Conservation (phyloP, 1,140 invertebrate species). For the Rhopalosiphum maidis region DNA sequence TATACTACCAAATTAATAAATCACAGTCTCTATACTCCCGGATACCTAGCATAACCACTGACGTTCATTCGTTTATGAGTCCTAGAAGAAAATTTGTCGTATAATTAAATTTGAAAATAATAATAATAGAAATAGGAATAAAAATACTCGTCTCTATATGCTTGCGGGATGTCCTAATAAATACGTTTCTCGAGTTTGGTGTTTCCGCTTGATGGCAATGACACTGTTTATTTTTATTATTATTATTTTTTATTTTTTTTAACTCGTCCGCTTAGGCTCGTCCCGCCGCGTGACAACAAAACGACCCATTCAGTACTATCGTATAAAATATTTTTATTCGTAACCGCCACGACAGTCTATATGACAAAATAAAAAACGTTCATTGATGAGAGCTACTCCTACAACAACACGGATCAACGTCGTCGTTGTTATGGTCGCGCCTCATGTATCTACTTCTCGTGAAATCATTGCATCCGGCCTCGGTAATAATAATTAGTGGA, state of each 20-base stretch:
- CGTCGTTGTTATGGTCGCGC: background rate
- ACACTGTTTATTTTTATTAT: slow-evolving; percentile 8
- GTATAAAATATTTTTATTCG: background rate
- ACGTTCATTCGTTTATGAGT: background rate
- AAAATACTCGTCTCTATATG: background rate
- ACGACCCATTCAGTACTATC: background rate
- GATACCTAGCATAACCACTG: background rate
- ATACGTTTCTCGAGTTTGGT: slow-evolving; percentile 2
- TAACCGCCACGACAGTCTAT: background rate
- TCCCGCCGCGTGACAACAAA: background rate
- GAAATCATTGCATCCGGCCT: background rate
- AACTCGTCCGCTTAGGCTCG: background rate
- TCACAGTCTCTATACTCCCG: background rate
- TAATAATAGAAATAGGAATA: background rate
- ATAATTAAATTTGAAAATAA: slow-evolving; percentile 6
- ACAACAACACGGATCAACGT: background rate
- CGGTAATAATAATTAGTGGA: background rate
- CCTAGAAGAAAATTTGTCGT: background rate
- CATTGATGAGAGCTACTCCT: background rate
- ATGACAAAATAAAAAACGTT: background rate
- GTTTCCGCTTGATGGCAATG: background rate
- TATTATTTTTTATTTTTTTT: background rate
- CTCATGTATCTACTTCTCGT: background rate
- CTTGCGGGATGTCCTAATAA: background rate
- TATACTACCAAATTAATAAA: background rate